Evolutionary conservation across 92 coral and sea anemone genomes (phyloP).

Genomic region (Paramuricea clavata): DNA sequence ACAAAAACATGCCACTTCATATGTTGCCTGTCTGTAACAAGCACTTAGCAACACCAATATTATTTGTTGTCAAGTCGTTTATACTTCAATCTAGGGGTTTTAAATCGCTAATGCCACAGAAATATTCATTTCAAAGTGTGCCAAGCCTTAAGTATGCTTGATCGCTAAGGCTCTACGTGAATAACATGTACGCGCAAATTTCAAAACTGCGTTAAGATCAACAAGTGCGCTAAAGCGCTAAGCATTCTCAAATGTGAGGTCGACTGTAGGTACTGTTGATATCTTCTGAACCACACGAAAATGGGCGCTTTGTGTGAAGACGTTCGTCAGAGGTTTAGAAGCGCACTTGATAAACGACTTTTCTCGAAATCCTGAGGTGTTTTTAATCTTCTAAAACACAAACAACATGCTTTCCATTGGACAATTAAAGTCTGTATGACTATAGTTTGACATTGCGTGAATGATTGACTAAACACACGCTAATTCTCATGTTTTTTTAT

Average conservation of each 20-base stretch:
- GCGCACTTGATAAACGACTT: too few relatives aligned
- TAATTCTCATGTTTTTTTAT: background rate
- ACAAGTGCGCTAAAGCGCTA: too few relatives aligned
- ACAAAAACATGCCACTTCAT: background rate
- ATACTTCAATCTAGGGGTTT: background rate
- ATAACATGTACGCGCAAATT: background rate
- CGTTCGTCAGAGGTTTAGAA: too few relatives aligned
- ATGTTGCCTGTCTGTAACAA: background rate
- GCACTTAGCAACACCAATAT: background rate
- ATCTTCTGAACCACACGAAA: too few relatives aligned
- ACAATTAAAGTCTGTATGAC: background rate
- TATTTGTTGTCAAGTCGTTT: background rate
- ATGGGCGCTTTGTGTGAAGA: too few relatives aligned
- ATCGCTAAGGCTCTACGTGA: background rate
- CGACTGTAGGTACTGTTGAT: too few relatives aligned
- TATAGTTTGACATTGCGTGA: background rate
- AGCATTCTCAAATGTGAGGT: too few relatives aligned
- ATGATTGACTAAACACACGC: background rate
- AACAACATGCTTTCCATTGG: too few relatives aligned
- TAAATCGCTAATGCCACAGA: background rate
- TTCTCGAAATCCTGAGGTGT: too few relatives aligned
- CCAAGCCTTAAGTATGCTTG: background rate
- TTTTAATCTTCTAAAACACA: too few relatives aligned
- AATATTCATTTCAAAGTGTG: background rate
- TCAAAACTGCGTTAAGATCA: background rate